phyloP scores from a whole-genome alignment of 2,888 invertebrate genomes.

The Halictus ligatus region DNA sequence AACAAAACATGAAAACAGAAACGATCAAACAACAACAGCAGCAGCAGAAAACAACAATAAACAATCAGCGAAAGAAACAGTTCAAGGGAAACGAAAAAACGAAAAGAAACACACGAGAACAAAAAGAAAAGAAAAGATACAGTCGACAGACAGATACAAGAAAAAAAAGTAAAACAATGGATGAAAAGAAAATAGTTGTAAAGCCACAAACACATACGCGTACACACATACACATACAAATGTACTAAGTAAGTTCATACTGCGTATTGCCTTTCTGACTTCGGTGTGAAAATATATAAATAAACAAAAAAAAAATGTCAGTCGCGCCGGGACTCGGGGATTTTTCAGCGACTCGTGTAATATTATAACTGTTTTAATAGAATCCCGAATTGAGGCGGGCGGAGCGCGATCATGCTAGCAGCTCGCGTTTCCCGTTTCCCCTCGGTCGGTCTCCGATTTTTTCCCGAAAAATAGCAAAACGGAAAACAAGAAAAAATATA shows the following conservation, averaged over 20 bases:
- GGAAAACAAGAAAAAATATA: neutral
- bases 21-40: slow-evolving; percentile 25
- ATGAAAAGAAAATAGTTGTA: slow-evolving; percentile 68
- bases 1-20: slow-evolving; percentile 16
- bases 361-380: slow-evolving; percentile 45
- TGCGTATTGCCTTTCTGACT: slow-evolving; percentile 85
- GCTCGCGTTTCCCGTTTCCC: slow-evolving; percentile 47
- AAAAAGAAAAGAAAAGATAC: slow-evolving; percentile 17
- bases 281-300: slow-evolving; percentile 83
- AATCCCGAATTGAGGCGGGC: slow-evolving; percentile 34
- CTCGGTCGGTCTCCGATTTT: neutral
- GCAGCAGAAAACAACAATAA: slow-evolving; percentile 16
- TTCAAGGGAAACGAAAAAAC: neutral
- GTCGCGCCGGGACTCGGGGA: slow-evolving; percentile 75
- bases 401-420: slow-evolving; percentile 17
- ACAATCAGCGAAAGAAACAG: slow-evolving; percentile 12
- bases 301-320: slow-evolving; percentile 77
- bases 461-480: neutral
- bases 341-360: slow-evolving; percentile 59
- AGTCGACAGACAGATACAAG: slow-evolving; percentile 44
- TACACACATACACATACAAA: slow-evolving; percentile 79
- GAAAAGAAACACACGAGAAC: slow-evolving; percentile 25
- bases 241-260: slow-evolving; percentile 84
- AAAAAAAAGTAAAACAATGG: slow-evolving; percentile 23
- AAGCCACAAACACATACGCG: slow-evolving; percentile 74